Evolutionary conservation across 1,140 invertebrate species (phyloP).

Genomic region (Leguminivora glycinivorella): DNA sequence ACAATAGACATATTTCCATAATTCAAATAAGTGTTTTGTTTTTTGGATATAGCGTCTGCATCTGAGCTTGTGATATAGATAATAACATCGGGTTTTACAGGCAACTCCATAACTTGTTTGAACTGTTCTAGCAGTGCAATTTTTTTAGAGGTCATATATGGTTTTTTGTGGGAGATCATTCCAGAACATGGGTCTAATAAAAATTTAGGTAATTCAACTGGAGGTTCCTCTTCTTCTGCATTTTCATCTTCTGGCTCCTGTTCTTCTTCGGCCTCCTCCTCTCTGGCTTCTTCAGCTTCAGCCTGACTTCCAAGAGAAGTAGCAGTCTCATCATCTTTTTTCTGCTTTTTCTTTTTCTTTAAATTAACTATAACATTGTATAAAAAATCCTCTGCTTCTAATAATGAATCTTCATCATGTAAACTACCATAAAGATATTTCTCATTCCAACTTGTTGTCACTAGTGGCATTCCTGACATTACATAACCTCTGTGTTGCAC

Average conservation of each 20-base stretch:
- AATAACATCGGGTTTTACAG: conserved; percentile 74
- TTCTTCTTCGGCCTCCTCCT: conserved; percentile 39
- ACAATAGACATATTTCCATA: conserved; percentile 50
- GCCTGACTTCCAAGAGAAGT: conserved; percentile 51
- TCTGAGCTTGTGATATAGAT: conserved; percentile 79
- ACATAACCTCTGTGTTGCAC: conserved; percentile 80
- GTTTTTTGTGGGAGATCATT: conserved; percentile 44
- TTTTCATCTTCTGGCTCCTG: conserved; percentile 29
- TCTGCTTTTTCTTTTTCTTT: conserved; percentile 56
- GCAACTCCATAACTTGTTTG: conserved; percentile 55
- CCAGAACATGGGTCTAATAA: conserved; percentile 55
- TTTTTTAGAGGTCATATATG: conserved; percentile 46
- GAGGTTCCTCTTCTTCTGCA: conserved; percentile 47
- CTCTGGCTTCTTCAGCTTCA: conserved; percentile 43
- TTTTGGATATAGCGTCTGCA: conserved; percentile 73
- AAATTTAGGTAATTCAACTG: conserved; percentile 59
- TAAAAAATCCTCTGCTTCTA: conserved; percentile 66
- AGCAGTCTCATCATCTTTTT: conserved; percentile 25
- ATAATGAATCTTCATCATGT: conserved; percentile 73
- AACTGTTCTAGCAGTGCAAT: conserved; percentile 52
- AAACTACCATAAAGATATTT: conserved; percentile 52
- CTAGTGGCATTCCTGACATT: conserved; percentile 80
- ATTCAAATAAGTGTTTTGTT: conserved; percentile 70
- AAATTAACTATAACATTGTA: conserved; percentile 65
- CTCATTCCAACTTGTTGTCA: conserved; percentile 59